Base-by-base conservation (phyloP, 2,888 invertebrate genomes). In the Noctuana brunneofusca region DNA sequence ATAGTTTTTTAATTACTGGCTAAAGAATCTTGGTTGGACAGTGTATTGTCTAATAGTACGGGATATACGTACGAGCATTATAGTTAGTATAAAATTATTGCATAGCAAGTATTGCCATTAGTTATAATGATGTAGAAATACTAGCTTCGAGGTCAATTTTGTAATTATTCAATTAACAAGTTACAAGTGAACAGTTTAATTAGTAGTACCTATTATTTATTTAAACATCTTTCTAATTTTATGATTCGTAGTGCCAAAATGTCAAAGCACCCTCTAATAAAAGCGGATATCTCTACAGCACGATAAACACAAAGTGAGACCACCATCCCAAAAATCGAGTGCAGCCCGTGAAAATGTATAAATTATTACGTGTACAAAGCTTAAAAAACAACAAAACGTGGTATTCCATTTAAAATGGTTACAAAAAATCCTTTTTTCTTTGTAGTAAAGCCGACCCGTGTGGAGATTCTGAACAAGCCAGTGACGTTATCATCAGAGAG, bases 381-480 rank as follows among this genome's bases (percentile, higher is more conserved):
- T 46, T 35, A 30, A 48, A 60, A 60, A 60, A 60, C 38, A 35
- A 35, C 38, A 55, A 55, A 62, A 62, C 27, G 24, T 53, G 48
- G 48, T 22, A 55, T 55, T 62, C 49, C 49, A 62, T 62, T 62
- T 62, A 49, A 62, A 62, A 62, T 24, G 55, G 62, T 62, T 55
- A 62, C 41, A 55, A 24, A 14, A 55, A 49, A 49, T 55, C n/a
- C 30, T 52, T 56, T 62, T 62, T 71, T 68, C 68, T 67, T 92
- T 91, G 35, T 93, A 97, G 97, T 97, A 80, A 95, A 95, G 76
- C 97, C 97, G 35, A 93, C 94, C 68, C 93, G 94, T 70, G 96
- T 96, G 69, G 93, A 94, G 78, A 95, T 97, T 74, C 89, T 95
- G 70, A 93, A 94, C 76, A 97, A 97, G 84, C 96, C 96, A 59